phyloP scores from a whole-genome alignment of 1,140 invertebrate species.

The Popillia japonica region DNA sequence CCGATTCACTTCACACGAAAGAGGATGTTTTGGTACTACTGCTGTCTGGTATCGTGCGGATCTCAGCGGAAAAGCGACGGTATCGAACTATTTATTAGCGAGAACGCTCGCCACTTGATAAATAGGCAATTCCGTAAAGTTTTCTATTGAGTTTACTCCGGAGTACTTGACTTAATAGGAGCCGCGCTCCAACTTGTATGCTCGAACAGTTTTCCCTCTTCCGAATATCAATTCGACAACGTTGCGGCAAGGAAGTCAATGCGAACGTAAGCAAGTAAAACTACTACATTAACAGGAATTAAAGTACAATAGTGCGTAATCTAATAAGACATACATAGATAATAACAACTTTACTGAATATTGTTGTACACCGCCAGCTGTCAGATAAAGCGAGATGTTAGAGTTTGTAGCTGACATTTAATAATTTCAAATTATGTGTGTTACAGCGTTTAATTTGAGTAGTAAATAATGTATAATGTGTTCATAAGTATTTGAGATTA shows the following conservation, averaged over 20 bases:
- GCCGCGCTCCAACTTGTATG: not conserved
- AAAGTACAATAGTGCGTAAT: conserved; percentile 1
- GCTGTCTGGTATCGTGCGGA: not conserved
- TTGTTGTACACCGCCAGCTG: not conserved
- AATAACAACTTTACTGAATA: not conserved
- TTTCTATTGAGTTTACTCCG: conserved; percentile 28
- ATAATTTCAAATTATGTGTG: too few species aligned
- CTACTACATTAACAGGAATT: conserved; percentile 14
- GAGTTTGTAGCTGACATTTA: too few species aligned
- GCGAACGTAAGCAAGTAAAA: not conserved
- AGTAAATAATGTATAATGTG: too few species aligned
- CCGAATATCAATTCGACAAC: conserved; percentile 6
- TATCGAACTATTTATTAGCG: conserved; percentile 34
- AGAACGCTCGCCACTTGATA: conserved; percentile 23
- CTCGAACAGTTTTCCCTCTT: conserved; percentile 5
- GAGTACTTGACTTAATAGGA: conserved; percentile 30
- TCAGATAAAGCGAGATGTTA: too few species aligned
- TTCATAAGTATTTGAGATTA: too few species aligned
- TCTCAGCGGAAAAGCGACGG: not conserved
- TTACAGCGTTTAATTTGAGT: too few species aligned
- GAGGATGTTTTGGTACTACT: not conserved
- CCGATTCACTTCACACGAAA: not conserved
- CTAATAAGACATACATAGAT: not conserved
- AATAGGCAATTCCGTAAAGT: conserved; percentile 30
- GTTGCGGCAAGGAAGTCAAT: not conserved